Evolutionary conservation across 1,140 invertebrate genomes (phyloP), one percentile per base, ranked within the genome.

Genomic region (Musca vetustissima): DNA sequence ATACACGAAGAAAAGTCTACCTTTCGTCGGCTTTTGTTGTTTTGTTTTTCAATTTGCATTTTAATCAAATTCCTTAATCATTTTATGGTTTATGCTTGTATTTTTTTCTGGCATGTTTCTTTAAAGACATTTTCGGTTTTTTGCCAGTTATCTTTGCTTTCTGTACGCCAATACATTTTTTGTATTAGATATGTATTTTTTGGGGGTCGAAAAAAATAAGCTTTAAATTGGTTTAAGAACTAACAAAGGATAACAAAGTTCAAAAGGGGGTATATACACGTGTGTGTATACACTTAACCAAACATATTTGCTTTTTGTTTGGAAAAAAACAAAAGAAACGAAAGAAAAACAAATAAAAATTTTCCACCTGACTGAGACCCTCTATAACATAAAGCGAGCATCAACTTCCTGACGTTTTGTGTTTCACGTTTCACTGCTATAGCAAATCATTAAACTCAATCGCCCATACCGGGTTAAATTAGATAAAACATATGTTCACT

Each of bases 401-500:
- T 28, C 36, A 21, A 28, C 57, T 61, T 43, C 21, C 36, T 11
- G 19, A 57, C 22, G 15, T 57, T n/a, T n/a, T 57, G 24, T 28
- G 53, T 28, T 28, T 57, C 13, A 28, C 24, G 21, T 24, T n/a
- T 57, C 36, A 43, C 6, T 43, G 36, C 36, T 13, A 25, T 24
- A 15, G 15, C 53, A 15, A 13, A 25, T 57, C 11, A 61, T 61
- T 36, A 61, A 61, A 61, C 57, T 36, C 28, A 61, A 61, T 61
- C 28, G 36, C 57, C 57, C 57, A 61, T 61, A 28, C 57, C 57
- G 17, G 28, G 25, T 61, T 19, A 61, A 61, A 61, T 61, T 61
- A 61, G 57, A 61, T 22, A 36, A 61, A 61, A 61, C 57, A 61
- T 61, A 61, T 61, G 57, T 61, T 61, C 28, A 61, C 57, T 61